These are phyloP conservation scores for Amblyjoppa fuscipennis DNA, from an alignment of 2,888 invertebrate genomes.

Conservation along the genomic window DNA sequence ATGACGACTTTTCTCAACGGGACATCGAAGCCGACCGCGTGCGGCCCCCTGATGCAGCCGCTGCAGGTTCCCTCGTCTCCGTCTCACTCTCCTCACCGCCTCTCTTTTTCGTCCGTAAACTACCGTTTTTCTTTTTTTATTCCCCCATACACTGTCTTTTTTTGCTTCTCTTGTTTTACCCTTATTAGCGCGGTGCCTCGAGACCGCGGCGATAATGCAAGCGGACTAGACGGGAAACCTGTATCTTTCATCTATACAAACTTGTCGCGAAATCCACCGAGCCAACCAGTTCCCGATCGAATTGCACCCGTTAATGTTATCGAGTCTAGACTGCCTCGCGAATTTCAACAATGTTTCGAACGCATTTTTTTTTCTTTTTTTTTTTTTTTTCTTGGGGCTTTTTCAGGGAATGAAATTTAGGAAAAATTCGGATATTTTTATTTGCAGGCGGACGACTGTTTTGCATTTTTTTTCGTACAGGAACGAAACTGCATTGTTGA, in stretches of 20 bases:
- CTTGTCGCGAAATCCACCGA: slow-evolving; percentile 33
- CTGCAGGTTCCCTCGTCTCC: slow-evolving; percentile 16
- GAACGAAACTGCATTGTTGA: no score
- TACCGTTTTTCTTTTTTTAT: slow-evolving; percentile 24
- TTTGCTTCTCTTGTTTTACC: slow-evolving; percentile 58
- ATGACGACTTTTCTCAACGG: slow-evolving; percentile 49
- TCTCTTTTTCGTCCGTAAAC: slow-evolving; percentile 28
- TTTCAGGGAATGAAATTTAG: background rate
- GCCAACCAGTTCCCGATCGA: background rate
- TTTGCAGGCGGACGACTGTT: no score
- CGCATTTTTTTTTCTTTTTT: background rate
- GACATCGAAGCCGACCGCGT: slow-evolving; percentile 37
- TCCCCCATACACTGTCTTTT: background rate
- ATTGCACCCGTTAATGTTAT: slow-evolving; percentile 1
- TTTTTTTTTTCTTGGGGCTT: background rate
- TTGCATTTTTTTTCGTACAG: no score
- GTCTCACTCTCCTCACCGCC: background rate
- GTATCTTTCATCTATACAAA: slow-evolving; percentile 27
- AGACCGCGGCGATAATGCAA: slow-evolving; percentile 42
- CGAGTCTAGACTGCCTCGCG: background rate
- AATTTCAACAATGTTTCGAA: background rate
- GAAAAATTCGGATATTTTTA: no score
- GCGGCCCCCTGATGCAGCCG: slow-evolving; percentile 14
- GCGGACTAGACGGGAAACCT: slow-evolving; percentile 20
- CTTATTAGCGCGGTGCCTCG: slow-evolving; percentile 59